Evolutionary conservation across 1,140 invertebrate species (phyloP), one percentile per base, ranked within the genome.

Genomic region (Heliconius congener): DNA sequence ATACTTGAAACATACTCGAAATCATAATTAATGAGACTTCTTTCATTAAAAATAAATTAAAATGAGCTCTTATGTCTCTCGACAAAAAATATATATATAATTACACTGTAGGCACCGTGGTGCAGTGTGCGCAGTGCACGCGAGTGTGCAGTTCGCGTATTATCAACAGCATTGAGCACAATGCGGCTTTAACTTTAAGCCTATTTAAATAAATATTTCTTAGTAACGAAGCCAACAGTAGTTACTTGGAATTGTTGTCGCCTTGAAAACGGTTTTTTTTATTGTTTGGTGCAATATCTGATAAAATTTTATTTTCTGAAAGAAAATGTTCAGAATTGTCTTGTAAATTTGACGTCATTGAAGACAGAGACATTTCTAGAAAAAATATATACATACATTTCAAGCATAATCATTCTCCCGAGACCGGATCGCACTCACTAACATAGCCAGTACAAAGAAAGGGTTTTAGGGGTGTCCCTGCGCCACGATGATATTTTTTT

Each of bases 41-140:
- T 66, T 66, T 27, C 60, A 66, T 66, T 23, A 66, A 66, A 30
- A 66, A 66, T 66, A 30, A 66, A 27, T 66, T 16, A 66, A 66
- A 66, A 27, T 11, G 23, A 30, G 60, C 60, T 66, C 60, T 66
- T 66, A 30, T 30, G 60, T 66, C 60, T 66, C 2, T 16, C 19
- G 27, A 66, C 23, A 30, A 66, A 30, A 30, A 8, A 23, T 1
- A 23, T 23, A 46, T 16, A 60, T 60, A 60, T 60, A 60, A 27
- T 60, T 23, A 60, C 57, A 16, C 3, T 46, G 42, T 46, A 46
- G 52, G 52, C 19, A 27, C 27, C 16, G 11, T 4, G 13, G 27
- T 30, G 9, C 13, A 3, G 6, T 37, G 2, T 2, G 34, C 60
- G 23, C 23, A 5, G 27, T 2, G 27, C n/a, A 6, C 13, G 13